Evolutionary conservation across 35 echinoderm and acorn worm species (phyloP).

Genomic region (Ophiothrix spiculata): DNA sequence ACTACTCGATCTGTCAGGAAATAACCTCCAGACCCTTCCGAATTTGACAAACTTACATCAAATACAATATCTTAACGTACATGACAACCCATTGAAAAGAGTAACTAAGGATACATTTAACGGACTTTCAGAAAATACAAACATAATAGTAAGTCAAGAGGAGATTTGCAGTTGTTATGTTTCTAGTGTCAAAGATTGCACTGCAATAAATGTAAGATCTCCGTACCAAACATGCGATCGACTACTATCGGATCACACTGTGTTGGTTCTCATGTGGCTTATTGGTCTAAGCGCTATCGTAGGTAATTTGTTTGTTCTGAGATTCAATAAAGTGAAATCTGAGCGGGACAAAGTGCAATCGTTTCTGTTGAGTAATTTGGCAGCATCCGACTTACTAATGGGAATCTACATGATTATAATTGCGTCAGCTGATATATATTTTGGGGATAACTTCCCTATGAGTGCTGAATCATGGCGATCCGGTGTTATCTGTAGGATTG

Average conservation of each 20-base stretch:
- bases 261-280: not conserved
- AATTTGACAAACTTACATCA: not conserved
- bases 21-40: not conserved
- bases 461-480: not conserved
- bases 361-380: not conserved
- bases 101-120: not conserved
- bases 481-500: not conserved
- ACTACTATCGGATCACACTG: not conserved
- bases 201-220: not conserved
- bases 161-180: not conserved
- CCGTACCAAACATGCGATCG: not conserved
- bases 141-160: not conserved
- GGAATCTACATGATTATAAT: not conserved
- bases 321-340: not conserved
- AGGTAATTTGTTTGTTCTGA: not conserved
- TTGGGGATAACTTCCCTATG: not conserved
- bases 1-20: not conserved
- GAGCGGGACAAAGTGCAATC: not conserved
- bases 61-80: not conserved
- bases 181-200: not conserved
- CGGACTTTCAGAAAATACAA: not conserved
- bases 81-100: not conserved
- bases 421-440: not conserved
- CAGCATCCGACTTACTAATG: not conserved
- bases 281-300: not conserved